Evolutionary conservation across 2,113 vertebrate species (phyloP), one percentile per base, ranked within the genome.

Genomic region (Sterna hirundo): DNA sequence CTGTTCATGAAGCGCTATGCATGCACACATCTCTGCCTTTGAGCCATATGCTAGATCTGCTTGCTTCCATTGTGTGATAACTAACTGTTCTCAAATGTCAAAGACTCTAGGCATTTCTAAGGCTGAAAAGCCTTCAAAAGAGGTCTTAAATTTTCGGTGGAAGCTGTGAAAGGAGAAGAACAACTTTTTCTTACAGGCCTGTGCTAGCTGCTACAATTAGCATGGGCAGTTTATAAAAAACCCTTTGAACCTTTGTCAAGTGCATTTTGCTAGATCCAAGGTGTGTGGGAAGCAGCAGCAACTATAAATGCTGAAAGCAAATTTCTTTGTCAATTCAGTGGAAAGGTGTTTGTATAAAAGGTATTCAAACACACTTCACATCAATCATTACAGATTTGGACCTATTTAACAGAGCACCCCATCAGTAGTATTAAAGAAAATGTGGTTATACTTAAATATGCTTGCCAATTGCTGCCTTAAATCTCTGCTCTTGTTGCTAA

Each of bases 191-290:
- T 78, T 80, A 25, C 91, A 83, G 77, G 76, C 87, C 70, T 17
- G 5, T 75, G 60, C 44, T 68, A 72, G 51, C 85, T 91, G 78
- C 80, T 81, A 68, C 83, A 68, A 30, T 94, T 96, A 93, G 58
- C 80, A 84, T 57, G 91, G 84, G 54, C 68, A 86, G 61, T 69
- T 88, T 68, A 71, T 66, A 90, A 94, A 92, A 88, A 61, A 13
- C 19, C 42, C 47, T 94, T 95, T 95, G 90, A 97, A 95, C 68
- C 64, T 91, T 83, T 91, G 64, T 94, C 68, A 90, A 29, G 58
- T 57, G 36, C 64, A 49, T 94, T 94, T 88, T 95, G 88, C 47
- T 66, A 57, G 71, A 92, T 90, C 60, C 58, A 90, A 90, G 62
- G 46, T 55, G 70, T 74, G 88, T 96, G 94, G 86, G 83, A 93